Conservation (phyloP, 2,113 vertebrate genomes). For the Fulmarus glacialis region DNA sequence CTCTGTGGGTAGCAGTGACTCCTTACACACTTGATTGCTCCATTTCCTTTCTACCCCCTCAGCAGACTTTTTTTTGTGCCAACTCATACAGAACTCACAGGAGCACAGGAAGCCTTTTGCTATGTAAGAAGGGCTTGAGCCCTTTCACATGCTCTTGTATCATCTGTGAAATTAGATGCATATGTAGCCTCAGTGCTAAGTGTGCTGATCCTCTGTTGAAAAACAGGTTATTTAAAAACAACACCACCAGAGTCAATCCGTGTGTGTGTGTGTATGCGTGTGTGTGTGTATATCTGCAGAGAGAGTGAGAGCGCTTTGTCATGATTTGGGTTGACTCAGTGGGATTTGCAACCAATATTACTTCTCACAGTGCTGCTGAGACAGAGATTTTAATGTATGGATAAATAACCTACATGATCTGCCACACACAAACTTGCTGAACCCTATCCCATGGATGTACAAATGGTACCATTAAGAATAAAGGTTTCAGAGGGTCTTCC, state of each 20-base stretch:
- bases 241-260: not conserved
- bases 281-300: not conserved
- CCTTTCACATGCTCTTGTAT: conserved; percentile 39
- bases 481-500: not conserved
- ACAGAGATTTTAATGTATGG: not conserved
- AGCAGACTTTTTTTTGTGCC: not conserved
- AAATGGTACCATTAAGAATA: not conserved
- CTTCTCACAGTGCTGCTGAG: not conserved
- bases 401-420: not conserved
- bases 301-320: not conserved
- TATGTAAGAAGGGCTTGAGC: not conserved
- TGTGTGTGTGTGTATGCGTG: not conserved
- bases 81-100: not conserved
- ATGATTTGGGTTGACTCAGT: not conserved
- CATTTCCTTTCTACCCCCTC: conserved; percentile 40
- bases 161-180: conserved; percentile 48
- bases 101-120: conserved; percentile 37
- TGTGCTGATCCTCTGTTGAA: conserved; percentile 35
- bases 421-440: not conserved
- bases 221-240: conserved; percentile 50
- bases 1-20: conserved; percentile 30
- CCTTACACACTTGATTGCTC: conserved; percentile 53
- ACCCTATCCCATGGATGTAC: not conserved
- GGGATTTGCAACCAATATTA: not conserved
- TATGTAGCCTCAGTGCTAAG: conserved; percentile 35